phyloP scores from a whole-genome alignment of 2,888 invertebrate species.

The Fabriciana adippe region DNA sequence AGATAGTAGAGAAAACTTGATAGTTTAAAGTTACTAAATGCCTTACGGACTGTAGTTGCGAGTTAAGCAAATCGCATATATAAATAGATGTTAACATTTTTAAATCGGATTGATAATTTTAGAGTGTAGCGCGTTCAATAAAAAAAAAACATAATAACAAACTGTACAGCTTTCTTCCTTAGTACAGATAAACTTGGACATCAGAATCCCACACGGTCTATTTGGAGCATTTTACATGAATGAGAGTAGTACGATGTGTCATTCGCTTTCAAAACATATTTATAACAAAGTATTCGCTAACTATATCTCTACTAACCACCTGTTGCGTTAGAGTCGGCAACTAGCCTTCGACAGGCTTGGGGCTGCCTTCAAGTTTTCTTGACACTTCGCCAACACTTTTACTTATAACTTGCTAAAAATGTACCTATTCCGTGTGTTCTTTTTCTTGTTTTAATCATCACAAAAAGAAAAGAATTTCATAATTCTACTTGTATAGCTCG shows the following conservation, averaged over 20 bases:
- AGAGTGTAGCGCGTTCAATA: too few species aligned
- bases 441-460: neutral
- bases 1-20: too few species aligned
- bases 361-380: slow-evolving; percentile 41
- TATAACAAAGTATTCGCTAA: slow-evolving; percentile 26
- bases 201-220: neutral
- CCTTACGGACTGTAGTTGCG: too few species aligned
- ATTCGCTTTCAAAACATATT: slow-evolving; percentile 20
- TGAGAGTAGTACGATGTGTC: neutral
- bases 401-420: slow-evolving; percentile 27
- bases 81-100: too few species aligned
- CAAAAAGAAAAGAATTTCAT: too few species aligned
- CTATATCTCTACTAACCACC: slow-evolving; percentile 38
- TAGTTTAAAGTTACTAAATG: too few species aligned
- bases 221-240: slow-evolving; percentile 5
- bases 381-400: slow-evolving; percentile 41
- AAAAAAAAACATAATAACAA: too few species aligned
- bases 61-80: too few species aligned
- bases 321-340: slow-evolving; percentile 40
- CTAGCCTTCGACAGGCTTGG: slow-evolving; percentile 36
- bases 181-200: too few species aligned
- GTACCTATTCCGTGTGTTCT: neutral
- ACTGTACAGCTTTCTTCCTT: too few species aligned
- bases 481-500: too few species aligned
- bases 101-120: too few species aligned